Evolutionary conservation across 2,888 invertebrate species (phyloP).

Genomic region (Tipula vernalis): DNA sequence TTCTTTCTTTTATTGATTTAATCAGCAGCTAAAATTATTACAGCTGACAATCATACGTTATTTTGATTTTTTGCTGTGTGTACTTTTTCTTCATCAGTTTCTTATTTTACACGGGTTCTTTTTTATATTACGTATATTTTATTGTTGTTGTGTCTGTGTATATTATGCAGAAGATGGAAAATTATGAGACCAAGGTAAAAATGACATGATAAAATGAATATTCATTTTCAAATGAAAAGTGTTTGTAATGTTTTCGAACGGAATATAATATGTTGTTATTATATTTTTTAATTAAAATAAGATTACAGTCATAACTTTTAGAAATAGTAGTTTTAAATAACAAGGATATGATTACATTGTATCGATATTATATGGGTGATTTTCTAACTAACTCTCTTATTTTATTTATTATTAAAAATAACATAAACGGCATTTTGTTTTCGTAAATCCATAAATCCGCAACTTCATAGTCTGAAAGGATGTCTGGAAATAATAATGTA

Average conservation of each 20-base stretch:
- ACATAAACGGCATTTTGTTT: background rate
- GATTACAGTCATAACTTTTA: background rate
- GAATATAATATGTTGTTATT: background rate
- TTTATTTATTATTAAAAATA: background rate
- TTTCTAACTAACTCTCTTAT: background rate
- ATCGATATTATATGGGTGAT: background rate
- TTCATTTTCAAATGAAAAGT: background rate
- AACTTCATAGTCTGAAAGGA: background rate
- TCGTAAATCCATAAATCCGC: background rate
- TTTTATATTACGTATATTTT: background rate
- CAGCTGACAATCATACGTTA: background rate
- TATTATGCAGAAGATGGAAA: background rate
- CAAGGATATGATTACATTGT: too few relatives aligned
- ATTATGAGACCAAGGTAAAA: background rate
- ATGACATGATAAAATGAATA: background rate
- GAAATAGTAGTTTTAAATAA: too few relatives aligned
- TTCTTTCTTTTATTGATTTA: background rate
- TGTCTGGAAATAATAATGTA: background rate
- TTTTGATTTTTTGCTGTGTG: background rate
- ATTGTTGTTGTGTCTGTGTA: background rate
- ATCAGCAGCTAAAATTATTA: background rate
- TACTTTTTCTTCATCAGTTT: background rate
- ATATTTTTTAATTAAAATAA: background rate
- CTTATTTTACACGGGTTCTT: background rate
- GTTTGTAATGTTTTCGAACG: background rate